Evolutionary conservation across 2,113 vertebrate species (phyloP).

Genomic region (Mormyrus iriodes): DNA sequence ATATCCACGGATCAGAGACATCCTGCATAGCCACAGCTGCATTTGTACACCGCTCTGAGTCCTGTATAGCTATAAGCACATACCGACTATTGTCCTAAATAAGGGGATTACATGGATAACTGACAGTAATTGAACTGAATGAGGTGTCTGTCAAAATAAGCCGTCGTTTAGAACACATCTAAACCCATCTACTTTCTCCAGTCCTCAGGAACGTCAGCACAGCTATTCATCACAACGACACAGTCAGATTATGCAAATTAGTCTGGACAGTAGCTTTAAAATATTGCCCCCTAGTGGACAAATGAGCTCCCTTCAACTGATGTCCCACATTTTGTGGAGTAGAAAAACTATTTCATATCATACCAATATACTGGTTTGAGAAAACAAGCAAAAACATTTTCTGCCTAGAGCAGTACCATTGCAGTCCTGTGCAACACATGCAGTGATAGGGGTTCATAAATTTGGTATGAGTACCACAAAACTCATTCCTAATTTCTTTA

Average conservation of each 20-base stretch:
- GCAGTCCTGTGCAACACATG: background rate
- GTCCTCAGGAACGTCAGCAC: background rate
- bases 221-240: background rate
- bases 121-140: background rate
- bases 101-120: background rate
- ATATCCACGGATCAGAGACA: background rate
- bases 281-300: conserved; percentile 11
- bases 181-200: background rate
- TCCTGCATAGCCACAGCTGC: background rate
- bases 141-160: background rate
- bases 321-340: background rate
- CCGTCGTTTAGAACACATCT: background rate
- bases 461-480: background rate
- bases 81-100: background rate
- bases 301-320: background rate
- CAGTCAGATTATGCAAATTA: background rate
- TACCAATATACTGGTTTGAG: background rate
- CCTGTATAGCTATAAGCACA: background rate
- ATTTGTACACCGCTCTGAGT: background rate
- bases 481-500: background rate
- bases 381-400: background rate
- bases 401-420: background rate
- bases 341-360: background rate
- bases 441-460: background rate
- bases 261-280: background rate